These are phyloP conservation scores for Campopleginae sp. DNA, from an alignment of 2,888 invertebrate genomes.

Conservation along the genomic window DNA sequence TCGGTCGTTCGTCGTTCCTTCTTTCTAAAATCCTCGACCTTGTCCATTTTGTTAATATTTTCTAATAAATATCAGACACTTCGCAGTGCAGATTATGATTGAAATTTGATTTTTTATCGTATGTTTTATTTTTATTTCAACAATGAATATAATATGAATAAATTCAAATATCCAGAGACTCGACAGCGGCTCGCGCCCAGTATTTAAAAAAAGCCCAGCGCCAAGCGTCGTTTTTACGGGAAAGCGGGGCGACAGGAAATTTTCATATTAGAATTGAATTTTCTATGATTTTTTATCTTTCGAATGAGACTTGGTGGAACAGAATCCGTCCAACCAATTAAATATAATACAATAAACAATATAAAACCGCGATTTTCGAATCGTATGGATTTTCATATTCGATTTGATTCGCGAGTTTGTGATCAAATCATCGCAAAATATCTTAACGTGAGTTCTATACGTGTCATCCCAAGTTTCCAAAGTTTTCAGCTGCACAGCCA, in stretches of 20 bases:
- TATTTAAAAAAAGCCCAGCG: too few species aligned
- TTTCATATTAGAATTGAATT: too few species aligned
- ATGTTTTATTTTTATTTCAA: neutral
- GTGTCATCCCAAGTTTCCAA: neutral
- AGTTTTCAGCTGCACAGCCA: neutral
- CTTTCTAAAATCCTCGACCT: neutral
- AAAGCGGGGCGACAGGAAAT: too few species aligned
- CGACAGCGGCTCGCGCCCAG: too few species aligned
- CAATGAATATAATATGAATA: too few species aligned
- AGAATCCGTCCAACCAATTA: too few species aligned
- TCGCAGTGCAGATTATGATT: neutral
- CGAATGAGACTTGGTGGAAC: too few species aligned
- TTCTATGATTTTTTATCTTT: too few species aligned
- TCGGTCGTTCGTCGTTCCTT: slow-evolving; percentile 29
- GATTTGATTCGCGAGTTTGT: neutral
- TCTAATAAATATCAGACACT: neutral
- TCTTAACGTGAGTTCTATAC: neutral
- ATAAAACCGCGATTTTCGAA: neutral
- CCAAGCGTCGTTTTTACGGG: too few species aligned
- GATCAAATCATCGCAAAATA: neutral
- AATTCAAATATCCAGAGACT: too few species aligned
- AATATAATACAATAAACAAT: too few species aligned
- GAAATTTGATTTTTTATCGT: neutral
- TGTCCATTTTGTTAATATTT: neutral
- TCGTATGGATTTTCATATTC: neutral